Conservation (phyloP, 2,888 invertebrate genomes). For the Mesoligia furuncula region DNA sequence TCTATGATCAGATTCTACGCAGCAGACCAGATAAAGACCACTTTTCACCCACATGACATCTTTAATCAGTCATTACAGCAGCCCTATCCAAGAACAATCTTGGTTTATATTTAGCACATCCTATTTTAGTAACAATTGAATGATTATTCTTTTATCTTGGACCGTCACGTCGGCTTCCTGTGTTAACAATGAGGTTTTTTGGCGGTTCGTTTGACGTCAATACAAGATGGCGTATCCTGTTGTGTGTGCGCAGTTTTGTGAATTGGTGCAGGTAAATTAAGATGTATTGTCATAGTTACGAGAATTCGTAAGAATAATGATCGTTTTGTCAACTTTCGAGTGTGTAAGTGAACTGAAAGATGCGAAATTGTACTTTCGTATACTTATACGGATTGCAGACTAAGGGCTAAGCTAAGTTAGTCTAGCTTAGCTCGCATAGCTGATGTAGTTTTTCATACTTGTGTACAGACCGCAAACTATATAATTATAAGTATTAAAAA, state of each 20-base stretch:
- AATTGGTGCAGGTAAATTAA: slow-evolving; percentile 22
- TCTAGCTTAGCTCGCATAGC: too few species aligned
- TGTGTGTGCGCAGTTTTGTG: slow-evolving; percentile 43
- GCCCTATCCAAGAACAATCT: slow-evolving; percentile 60
- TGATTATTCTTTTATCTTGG: slow-evolving; percentile 66
- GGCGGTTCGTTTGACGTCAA: slow-evolving; percentile 53
- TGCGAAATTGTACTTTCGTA: too few species aligned
- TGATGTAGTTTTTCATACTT: too few species aligned
- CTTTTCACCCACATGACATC: slow-evolving; percentile 8
- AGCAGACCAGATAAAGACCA: background rate
- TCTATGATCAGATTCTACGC: slow-evolving; percentile 7
- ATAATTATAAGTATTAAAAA: too few species aligned
- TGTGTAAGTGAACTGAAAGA: background rate
- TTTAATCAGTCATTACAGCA: slow-evolving; percentile 22
- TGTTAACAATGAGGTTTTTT: slow-evolving; percentile 51
- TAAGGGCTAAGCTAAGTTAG: too few species aligned
- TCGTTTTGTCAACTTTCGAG: background rate
- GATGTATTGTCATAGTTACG: slow-evolving; percentile 1
- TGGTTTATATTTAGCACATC: slow-evolving; percentile 67
- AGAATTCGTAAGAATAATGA: background rate
- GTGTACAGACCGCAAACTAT: too few species aligned
- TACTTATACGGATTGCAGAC: too few species aligned
- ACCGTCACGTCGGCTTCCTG: slow-evolving; percentile 63
- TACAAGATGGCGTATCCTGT: slow-evolving; percentile 38
- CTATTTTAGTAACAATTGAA: slow-evolving; percentile 72